Base-by-base conservation (phyloP, 2,797 vertebrate genomes). In the Scarus forsteni region DNA sequence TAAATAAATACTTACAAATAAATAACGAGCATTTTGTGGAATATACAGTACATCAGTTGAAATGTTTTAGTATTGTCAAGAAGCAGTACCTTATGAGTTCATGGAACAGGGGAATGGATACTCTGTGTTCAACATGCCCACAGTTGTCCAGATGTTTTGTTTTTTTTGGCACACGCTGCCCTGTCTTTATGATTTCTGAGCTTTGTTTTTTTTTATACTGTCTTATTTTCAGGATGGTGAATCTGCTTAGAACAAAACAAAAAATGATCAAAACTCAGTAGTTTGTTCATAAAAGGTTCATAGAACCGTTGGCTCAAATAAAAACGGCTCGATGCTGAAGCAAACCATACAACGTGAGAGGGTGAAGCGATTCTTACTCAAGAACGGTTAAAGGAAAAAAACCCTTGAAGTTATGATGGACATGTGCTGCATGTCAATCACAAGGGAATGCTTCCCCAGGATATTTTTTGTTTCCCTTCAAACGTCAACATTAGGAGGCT, bases 1-100 rank as follows among this genome's bases (percentile, higher is more conserved):
- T 89, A 92, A 93, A 92, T 93, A 91, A 91, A 85, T 92, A 93
- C 84, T 79, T 92, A 92, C 90, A 92, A 93, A 92, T 93, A 93
- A 93, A 93, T 93, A 92, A 92, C 90, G 13, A 92, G 92, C 92
- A 92, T 88, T 88, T 89, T 85, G 86, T 91, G 90, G 87, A 92
- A 92, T 91, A 92, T 92, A 93, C 88, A 92, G 88, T 89, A 91
- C 90, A 88, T 89, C 76, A 75, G 88, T 91, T 92, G 78, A 90
- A 85, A 87, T 90, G 81, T 84, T 86, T 85, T 84, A 83, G 80
- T 87, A 85, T 84, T 80, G 85, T 85, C 84, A 75, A 90, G 82
- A 91, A 92, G 86, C 83, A 85, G 85, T 84, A 90, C 67, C 60
- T 64, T 66, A 75, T 74, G 82, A 82, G 27, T 66, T 79, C 55